A percentile compares a stretch with the other conserved stretches of the same genome.
Evolutionary conservation across 2,113 vertebrate genomes (phyloP).

Genomic region (Chloebia gouldiae): DNA sequence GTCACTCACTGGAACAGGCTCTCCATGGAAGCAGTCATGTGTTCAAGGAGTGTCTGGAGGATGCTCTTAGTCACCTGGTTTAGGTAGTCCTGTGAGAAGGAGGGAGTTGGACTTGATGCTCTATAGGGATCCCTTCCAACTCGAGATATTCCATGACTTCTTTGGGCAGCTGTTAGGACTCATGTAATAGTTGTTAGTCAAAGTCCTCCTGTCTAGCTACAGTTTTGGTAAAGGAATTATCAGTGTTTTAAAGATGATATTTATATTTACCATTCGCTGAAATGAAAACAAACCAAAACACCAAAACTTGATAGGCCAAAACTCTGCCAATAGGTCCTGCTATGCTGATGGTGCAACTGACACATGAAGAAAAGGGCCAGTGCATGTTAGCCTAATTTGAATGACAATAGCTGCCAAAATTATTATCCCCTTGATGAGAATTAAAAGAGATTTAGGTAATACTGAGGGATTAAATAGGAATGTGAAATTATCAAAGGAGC

Average conservation of each 20-base stretch:
- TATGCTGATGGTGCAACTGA: not conserved
- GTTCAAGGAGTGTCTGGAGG: not conserved
- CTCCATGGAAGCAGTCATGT: not conserved
- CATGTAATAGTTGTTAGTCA: not conserved
- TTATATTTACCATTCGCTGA: not conserved
- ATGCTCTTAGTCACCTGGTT: not conserved
- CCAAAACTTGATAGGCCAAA: not conserved
- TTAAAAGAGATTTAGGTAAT: not conserved
- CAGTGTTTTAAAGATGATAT: not conserved
- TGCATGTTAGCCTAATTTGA: not conserved
- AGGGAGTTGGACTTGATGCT: accelerated
- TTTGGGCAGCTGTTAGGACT: not conserved
- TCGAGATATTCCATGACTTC: not conserved
- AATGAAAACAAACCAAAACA: not conserved
- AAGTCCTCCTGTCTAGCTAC: not conserved
- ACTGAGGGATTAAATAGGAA: not conserved
- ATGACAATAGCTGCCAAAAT: not conserved
- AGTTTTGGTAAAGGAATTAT: not conserved
- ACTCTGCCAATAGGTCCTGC: not conserved
- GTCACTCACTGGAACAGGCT: accelerated
- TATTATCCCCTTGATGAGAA: not conserved
- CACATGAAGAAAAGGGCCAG: not conserved
- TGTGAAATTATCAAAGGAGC: not conserved
- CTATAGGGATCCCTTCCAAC: not conserved
- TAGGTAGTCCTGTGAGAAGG: not conserved